Evolutionary conservation across 2,888 invertebrate genomes (phyloP).

Genomic region (Drosophila anomelani): DNA sequence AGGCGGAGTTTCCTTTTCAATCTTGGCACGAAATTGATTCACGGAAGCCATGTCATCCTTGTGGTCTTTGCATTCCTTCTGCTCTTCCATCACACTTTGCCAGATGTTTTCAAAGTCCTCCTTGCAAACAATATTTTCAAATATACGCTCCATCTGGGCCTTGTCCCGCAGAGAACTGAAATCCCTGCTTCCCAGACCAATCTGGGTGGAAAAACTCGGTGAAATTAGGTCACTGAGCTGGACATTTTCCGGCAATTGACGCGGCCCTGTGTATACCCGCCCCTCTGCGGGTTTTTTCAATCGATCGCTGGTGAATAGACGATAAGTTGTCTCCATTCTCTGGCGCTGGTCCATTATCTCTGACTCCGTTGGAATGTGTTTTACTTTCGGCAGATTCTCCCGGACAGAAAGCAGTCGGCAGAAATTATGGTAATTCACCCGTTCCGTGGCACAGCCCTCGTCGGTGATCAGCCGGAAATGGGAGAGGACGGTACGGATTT

Average conservation of each 20-base stretch:
- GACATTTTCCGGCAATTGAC: slow-evolving; percentile 33
- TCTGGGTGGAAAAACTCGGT: slow-evolving; percentile 62
- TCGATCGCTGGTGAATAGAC: slow-evolving; percentile 65
- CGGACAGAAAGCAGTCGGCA: slow-evolving; percentile 65
- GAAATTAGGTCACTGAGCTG: slow-evolving; percentile 67
- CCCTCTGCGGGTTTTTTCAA: slow-evolving; percentile 48
- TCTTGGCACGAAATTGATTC: slow-evolving; percentile 12
- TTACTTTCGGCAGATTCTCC: slow-evolving; percentile 60
- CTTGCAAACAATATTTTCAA: slow-evolving; percentile 51
- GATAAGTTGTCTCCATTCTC: slow-evolving; percentile 77
- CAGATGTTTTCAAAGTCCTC: slow-evolving; percentile 49
- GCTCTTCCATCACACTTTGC: slow-evolving; percentile 36
- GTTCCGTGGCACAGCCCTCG: slow-evolving; percentile 56
- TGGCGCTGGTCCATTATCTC: slow-evolving; percentile 10
- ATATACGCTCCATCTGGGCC: slow-evolving; percentile 68
- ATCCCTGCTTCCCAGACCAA: slow-evolving; percentile 71
- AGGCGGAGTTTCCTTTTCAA: neutral
- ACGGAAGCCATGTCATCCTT: slow-evolving; percentile 35
- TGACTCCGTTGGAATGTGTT: slow-evolving; percentile 10
- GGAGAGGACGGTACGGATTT: slow-evolving; percentile 54
- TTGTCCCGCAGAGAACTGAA: slow-evolving; percentile 63
- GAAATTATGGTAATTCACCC: slow-evolving; percentile 66
- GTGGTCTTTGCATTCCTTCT: slow-evolving; percentile 15
- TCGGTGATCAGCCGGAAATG: slow-evolving; percentile 66
- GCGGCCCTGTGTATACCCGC: neutral